phyloP scores from a whole-genome alignment of 2,888 invertebrate species.

The Ypsolopha sequella region DNA sequence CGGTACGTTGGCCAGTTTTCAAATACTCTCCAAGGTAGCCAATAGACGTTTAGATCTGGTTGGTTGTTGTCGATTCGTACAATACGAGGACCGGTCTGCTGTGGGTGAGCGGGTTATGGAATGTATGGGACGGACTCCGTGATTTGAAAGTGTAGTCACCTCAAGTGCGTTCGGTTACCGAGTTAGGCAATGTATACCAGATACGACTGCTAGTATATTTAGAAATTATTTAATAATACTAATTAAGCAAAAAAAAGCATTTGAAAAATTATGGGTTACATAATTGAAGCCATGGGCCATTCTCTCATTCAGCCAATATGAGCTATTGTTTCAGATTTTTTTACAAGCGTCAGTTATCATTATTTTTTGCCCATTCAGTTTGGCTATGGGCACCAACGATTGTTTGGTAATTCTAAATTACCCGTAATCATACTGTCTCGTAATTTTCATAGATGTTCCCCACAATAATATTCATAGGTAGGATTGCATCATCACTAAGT shows the following conservation, averaged over 20 bases:
- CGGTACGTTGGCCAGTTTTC: conserved; percentile 26
- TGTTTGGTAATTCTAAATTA: conserved; percentile 43
- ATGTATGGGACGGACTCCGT: conserved; percentile 57
- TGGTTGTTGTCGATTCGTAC: conserved; percentile 50
- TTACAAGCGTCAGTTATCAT: conserved; percentile 10
- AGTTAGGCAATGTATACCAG: neutral
- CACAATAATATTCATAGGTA: conserved; percentile 14
- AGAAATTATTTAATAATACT: neutral
- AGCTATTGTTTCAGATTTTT: neutral
- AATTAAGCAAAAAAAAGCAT: neutral
- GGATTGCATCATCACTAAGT: conserved; percentile 29
- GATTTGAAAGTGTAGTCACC: conserved; percentile 55
- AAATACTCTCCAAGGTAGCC: conserved; percentile 23
- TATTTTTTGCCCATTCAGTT: conserved; percentile 22
- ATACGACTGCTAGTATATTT: neutral
- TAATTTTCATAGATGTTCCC: conserved; percentile 20
- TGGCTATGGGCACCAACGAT: conserved; percentile 19
- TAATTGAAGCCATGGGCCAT: neutral
- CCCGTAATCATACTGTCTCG: conserved; percentile 34
- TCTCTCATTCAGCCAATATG: neutral
- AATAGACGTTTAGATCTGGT: conserved; percentile 31
- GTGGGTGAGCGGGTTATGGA: conserved; percentile 69
- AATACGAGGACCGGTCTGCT: conserved; percentile 63
- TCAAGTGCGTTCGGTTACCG: conserved; percentile 20
- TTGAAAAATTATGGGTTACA: neutral